Evolutionary conservation across 2,113 vertebrate species (phyloP), one percentile per base, ranked within the genome.

Genomic region (zebrafish (Danio rerio)): DNA sequence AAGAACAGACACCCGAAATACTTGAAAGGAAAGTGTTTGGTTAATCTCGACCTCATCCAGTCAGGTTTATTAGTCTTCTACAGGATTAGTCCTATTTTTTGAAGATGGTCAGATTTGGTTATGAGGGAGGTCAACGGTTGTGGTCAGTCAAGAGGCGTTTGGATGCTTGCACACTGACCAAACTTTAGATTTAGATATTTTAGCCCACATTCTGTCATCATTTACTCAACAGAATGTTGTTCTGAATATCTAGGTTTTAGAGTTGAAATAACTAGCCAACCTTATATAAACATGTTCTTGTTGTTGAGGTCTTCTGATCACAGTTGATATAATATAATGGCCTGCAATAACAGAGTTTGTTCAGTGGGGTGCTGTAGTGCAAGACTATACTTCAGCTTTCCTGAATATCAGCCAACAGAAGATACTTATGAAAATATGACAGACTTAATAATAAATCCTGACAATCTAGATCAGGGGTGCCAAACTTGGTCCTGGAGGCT

Each of bases 1-100:
- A 65, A 42, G 10, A 31, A 3, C 31, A 31, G 31, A 31, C 31
- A 61, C 63, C 42, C 0, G 4, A n/a, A 10, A 66, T 7, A 9
- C 13, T 63, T 15, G 21, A 73, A 31, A 9, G 16, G 10, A 21
- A 5, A 16, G 49, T 73, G 0, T 56, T 40, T 4, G 71, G 31
- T 58, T 74, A 56, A 74, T 12, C 5, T 12, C n/a, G 9, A 58
- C 47, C 5, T 12, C n/a, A 5, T 43, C 47, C 69, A 21, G 49
- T 53, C 20, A 40, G 70, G 11, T 5, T 73, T 42, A 53, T 56
- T 74, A 74, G 71, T 74, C 71, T 74, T 56, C 16, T 43, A 18
- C 3, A 42, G 9, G 16, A 74, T 74, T 58, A 74, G 52, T 43
- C 31, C 9, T 12, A 0, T 16, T 12, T 8, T 18, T 47, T 45